A percentile compares a stretch with the other conserved stretches of the same genome.
Conservation (phyloP, 2,797 vertebrate genomes). For the Hapalemur alaotrensis region DNA sequence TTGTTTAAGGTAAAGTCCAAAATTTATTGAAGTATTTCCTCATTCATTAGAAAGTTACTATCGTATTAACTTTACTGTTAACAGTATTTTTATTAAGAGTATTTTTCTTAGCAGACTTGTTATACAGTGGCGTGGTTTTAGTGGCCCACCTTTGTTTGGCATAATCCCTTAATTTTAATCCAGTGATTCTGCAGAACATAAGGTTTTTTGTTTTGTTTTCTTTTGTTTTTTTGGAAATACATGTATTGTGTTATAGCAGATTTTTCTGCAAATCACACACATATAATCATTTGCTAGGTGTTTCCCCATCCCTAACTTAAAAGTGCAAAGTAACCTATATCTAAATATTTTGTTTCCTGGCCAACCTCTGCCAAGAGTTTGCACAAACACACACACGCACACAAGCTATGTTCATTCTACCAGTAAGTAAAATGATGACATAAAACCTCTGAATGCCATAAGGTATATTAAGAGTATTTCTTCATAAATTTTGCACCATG, state of each 20-base stretch:
- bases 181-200: background rate
- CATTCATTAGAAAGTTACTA: background rate
- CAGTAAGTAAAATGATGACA: background rate
- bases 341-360: background rate
- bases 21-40: background rate
- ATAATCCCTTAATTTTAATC: background rate
- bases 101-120: background rate
- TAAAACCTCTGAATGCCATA: background rate
- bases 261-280: background rate
- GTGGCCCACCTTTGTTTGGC: background rate
- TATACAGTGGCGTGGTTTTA: background rate
- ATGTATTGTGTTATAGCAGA: background rate
- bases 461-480: background rate
- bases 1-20: background rate
- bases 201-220: accelerated
- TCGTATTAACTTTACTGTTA: background rate
- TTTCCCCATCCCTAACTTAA: background rate
- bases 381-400: background rate
- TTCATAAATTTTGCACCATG: background rate
- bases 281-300: background rate
- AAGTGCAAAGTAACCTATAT: background rate
- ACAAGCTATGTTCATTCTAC: background rate
- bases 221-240: background rate
- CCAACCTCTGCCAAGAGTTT: background rate
- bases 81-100: background rate